phyloP scores from a whole-genome alignment of 1,140 invertebrate genomes.

The Macrotrachela quadricornifera region DNA sequence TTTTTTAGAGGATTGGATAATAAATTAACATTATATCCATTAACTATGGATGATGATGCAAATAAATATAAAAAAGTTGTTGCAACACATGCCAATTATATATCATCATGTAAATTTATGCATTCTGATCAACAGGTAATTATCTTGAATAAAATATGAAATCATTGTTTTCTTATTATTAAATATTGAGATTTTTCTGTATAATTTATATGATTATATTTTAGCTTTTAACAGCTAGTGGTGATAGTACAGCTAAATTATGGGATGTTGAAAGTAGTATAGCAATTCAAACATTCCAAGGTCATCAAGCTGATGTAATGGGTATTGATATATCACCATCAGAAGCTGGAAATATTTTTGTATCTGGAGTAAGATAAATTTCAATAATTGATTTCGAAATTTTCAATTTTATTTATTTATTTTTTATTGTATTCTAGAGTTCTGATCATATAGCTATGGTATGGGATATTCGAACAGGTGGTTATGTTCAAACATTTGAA shows the following conservation, averaged over 20 bases:
- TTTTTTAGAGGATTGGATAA: slow-evolving; percentile 71
- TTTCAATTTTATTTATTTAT: not conserved
- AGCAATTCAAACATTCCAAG: slow-evolving; percentile 89
- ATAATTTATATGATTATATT: no score
- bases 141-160: no score
- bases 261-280: slow-evolving; percentile 98
- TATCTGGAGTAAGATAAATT: slow-evolving; percentile 55
- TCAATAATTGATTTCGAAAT: not conserved
- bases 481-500: slow-evolving; percentile 94
- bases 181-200: no score
- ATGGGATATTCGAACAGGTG: slow-evolving; percentile 96
- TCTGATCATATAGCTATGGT: slow-evolving; percentile 90
- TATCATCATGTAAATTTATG: slow-evolving; percentile 90
- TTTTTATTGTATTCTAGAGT: slow-evolving; percentile 37
- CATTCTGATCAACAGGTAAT: slow-evolving; percentile 90
- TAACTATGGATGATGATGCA: slow-evolving; percentile 77
- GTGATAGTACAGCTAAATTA: slow-evolving; percentile 88
- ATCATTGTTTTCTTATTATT: no score
- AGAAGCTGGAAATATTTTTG: slow-evolving; percentile 92
- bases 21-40: slow-evolving; percentile 89
- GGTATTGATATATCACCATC: slow-evolving; percentile 83
- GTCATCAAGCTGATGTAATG: slow-evolving; percentile 89
- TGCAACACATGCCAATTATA: slow-evolving; percentile 79
- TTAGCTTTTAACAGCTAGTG: slow-evolving; percentile 82
- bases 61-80: slow-evolving; percentile 78